phyloP scores from a whole-genome alignment of 2,113 vertebrate genomes.

The Cavia aperea region DNA sequence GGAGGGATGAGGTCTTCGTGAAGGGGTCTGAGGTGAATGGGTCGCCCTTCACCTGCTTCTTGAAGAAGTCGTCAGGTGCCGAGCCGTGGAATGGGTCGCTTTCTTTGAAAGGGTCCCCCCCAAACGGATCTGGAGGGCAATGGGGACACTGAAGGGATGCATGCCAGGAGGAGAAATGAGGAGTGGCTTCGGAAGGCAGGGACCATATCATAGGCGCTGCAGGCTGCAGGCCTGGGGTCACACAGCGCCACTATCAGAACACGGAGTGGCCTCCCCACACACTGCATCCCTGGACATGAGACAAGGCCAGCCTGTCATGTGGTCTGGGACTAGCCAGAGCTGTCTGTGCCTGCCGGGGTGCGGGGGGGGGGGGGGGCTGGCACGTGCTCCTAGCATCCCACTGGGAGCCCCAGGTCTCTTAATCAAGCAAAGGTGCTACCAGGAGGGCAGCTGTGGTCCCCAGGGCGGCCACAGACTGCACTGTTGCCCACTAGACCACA shows the following conservation, averaged over 20 bases:
- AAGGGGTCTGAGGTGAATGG: constrained; percentile 92
- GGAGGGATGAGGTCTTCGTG: constrained; percentile 84
- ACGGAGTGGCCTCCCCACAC: background rate
- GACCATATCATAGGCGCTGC: background rate
- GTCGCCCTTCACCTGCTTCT: constrained; percentile 88
- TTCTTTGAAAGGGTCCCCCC: constrained; percentile 96
- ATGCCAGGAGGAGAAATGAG: background rate
- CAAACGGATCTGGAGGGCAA: constrained; percentile 88
- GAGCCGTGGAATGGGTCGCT: constrained; percentile 87
- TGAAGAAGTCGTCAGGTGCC: constrained; percentile 92
- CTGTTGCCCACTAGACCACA: too few species aligned
- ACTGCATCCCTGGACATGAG: too few species aligned
- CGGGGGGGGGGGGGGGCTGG: background rate
- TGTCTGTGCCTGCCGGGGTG: background rate
- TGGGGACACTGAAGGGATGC: background rate
- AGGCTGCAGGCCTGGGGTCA: background rate
- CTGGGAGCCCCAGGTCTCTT: background rate
- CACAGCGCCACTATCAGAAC: background rate
- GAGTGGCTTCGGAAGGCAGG: too few species aligned
- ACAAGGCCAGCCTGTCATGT: too few species aligned
- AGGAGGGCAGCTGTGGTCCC: background rate
- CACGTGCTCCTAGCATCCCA: background rate
- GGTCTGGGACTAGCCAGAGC: background rate
- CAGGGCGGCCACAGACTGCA: background rate
- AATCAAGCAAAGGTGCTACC: too few species aligned